A percentile compares a stretch with the other conserved stretches of the same genome.
phyloP scores from a whole-genome alignment of 2,113 vertebrate genomes.

The Blennius ocellaris region DNA sequence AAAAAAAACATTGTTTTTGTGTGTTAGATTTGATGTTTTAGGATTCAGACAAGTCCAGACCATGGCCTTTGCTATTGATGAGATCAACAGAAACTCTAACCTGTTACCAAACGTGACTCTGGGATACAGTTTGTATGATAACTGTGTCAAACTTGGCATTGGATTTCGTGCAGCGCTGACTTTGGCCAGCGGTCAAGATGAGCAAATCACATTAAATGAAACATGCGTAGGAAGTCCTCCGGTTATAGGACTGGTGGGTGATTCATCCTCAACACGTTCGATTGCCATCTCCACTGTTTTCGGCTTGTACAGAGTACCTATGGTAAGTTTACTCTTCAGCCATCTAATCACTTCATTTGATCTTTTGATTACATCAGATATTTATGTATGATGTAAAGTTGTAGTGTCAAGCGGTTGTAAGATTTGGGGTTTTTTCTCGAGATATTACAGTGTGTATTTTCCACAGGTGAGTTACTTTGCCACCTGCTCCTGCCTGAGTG shows the following conservation, averaged over 20 bases:
- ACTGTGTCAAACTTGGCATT: conserved; percentile 62
- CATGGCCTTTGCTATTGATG: conserved; percentile 72
- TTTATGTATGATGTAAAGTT: too few relatives aligned
- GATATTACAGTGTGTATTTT: neutral
- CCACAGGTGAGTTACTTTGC: conserved; percentile 55
- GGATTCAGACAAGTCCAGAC: conserved; percentile 31
- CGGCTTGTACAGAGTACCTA: conserved; percentile 70
- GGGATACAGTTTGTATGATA: conserved; percentile 72
- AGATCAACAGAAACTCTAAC: conserved; percentile 67
- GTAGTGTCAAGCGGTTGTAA: neutral
- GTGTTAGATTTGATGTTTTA: conserved; percentile 54
- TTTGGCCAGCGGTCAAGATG: conserved; percentile 59
- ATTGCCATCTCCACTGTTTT: conserved; percentile 73
- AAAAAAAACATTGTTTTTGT: neutral
- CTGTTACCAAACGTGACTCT: conserved; percentile 69
- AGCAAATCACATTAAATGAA: conserved; percentile 24
- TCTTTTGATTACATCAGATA: too few relatives aligned
- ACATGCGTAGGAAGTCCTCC: conserved; percentile 59
- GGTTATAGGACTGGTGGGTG: conserved; percentile 75
- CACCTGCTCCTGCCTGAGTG: conserved; percentile 50
- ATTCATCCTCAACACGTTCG: conserved; percentile 67
- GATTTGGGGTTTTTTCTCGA: neutral
- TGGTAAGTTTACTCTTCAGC: conserved; percentile 51
- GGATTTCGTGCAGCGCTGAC: conserved; percentile 68
- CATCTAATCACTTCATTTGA: too few relatives aligned